A percentile compares a stretch with the other conserved stretches of the same genome.
phyloP scores from a whole-genome alignment of 2,113 vertebrate genomes.

The Notechis scutatus region DNA sequence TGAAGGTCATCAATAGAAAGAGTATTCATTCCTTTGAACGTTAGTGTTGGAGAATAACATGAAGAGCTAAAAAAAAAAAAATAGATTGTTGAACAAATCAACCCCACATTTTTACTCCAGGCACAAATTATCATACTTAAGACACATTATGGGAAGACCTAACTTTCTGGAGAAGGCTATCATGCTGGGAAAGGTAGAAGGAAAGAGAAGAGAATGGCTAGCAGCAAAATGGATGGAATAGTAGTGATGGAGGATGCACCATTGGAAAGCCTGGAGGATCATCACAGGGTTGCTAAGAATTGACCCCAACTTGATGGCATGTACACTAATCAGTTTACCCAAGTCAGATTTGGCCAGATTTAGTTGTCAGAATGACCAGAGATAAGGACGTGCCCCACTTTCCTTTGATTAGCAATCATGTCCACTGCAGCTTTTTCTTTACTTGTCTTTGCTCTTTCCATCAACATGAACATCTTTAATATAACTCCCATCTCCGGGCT shows the following conservation, averaged over 20 bases:
- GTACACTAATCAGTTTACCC: neutral
- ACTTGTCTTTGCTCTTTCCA: neutral
- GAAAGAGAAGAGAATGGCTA: neutral
- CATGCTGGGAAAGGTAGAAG: neutral
- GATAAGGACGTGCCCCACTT: neutral
- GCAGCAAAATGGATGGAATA: neutral
- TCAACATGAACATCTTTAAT: neutral
- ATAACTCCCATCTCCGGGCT: neutral
- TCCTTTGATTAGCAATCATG: neutral
- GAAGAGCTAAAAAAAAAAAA: neutral
- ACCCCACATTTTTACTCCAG: neutral
- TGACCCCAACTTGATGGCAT: neutral
- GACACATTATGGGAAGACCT: neutral
- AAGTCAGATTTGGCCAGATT: neutral
- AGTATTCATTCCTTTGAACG: neutral
- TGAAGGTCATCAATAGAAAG: neutral
- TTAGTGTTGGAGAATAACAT: neutral
- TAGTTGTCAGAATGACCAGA: neutral
- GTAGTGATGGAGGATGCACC: neutral
- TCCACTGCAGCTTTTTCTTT: neutral
- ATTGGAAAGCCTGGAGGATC: neutral
- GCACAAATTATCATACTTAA: neutral
- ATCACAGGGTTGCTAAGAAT: neutral
- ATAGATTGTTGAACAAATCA: neutral
- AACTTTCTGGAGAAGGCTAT: neutral